phyloP scores from a whole-genome alignment of 2,797 vertebrate genomes.

The Gadopsis bispinosus region DNA sequence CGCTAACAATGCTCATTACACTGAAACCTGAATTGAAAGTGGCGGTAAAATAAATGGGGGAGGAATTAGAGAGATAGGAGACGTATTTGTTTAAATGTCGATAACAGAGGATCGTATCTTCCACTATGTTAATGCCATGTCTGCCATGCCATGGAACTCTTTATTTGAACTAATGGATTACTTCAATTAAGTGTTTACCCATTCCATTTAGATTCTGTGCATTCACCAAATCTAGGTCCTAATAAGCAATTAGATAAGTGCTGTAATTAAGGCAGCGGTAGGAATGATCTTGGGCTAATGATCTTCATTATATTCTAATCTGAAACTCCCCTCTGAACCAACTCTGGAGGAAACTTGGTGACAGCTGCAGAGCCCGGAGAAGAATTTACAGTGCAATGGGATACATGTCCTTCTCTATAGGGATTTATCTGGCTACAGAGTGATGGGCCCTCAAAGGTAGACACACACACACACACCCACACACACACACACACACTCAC shows the following conservation, averaged over 20 bases:
- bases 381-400: conserved; percentile 46
- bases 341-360: conserved; percentile 62
- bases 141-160: conserved; percentile 58
- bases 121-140: conserved; percentile 72
- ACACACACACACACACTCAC: conserved; percentile 31
- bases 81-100: conserved; percentile 49
- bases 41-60: conserved; percentile 39
- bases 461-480: conserved; percentile 19
- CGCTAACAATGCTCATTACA: conserved; percentile 47
- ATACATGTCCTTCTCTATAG: conserved; percentile 36
- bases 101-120: conserved; percentile 69
- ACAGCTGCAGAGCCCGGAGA: conserved; percentile 63
- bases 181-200: conserved; percentile 81
- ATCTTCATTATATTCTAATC: conserved; percentile 77
- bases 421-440: conserved; percentile 54
- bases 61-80: conserved; percentile 28
- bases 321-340: conserved; percentile 69
- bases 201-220: conserved; percentile 74
- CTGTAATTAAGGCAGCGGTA: conserved; percentile 77
- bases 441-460: conserved; percentile 43
- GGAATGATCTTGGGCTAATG: conserved; percentile 79
- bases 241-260: conserved; percentile 80
- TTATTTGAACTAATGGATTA: conserved; percentile 80
- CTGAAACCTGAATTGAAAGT: conserved; percentile 31
- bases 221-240: conserved; percentile 73